Evolutionary conservation across 2,797 vertebrate species (phyloP).

Genomic region (Sebastiscus albofasciatus): DNA sequence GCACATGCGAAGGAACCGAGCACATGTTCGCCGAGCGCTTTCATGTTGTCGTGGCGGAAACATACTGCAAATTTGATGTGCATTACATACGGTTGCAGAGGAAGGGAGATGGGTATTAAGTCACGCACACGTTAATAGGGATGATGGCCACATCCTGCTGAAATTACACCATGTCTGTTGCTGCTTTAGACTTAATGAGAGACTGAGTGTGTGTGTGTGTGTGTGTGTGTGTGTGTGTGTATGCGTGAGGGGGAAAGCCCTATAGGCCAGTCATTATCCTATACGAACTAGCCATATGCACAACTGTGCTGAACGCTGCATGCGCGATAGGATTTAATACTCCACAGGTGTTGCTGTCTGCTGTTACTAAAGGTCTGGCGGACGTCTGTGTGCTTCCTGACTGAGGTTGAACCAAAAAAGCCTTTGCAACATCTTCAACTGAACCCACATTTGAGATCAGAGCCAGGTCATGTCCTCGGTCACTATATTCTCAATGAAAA

Average conservation of each 20-base stretch:
- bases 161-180: constrained; percentile 76
- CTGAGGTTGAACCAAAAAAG: constrained; percentile 18
- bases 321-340: constrained; percentile 52
- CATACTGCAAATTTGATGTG: constrained; percentile 59
- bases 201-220: constrained; percentile 43
- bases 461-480: constrained; percentile 10
- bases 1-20: constrained; percentile 47
- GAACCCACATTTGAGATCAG: constrained; percentile 21
- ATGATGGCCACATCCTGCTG: constrained; percentile 76
- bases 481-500: constrained; percentile 36
- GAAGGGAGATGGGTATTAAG: constrained; percentile 71
- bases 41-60: constrained; percentile 64
- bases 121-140: constrained; percentile 71
- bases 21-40: constrained; percentile 57
- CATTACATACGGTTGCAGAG: constrained; percentile 60
- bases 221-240: constrained; percentile 38
- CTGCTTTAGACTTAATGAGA: constrained; percentile 75
- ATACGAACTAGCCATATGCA: constrained; percentile 65
- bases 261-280: constrained; percentile 75
- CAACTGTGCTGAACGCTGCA: constrained; percentile 20
- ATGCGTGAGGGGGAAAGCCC: constrained; percentile 54
- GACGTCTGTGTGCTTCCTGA: constrained; percentile 43
- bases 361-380: constrained; percentile 20
- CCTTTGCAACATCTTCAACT: constrained; percentile 25
- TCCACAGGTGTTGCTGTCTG: constrained; percentile 68